Evolutionary conservation across 2,797 vertebrate genomes (phyloP), one percentile per base, ranked within the genome.

Genomic region (Sebastes steindachneri): DNA sequence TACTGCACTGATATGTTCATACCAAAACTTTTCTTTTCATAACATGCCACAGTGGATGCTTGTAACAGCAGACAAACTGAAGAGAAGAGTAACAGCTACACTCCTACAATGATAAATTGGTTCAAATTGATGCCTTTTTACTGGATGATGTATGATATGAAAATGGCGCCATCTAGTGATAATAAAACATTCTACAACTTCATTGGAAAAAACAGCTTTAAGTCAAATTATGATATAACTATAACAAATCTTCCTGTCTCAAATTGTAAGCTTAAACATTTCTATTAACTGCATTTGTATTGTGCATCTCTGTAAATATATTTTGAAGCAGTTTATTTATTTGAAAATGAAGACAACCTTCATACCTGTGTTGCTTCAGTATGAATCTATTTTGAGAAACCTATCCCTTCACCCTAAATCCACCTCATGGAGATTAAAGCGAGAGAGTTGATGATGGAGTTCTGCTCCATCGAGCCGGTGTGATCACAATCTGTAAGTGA

Each of bases 91-190:
- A 11, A 29, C 48, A 55, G 19, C 35, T 9, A 4, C 4, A 2
- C 65, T 15, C 11, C 15, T 4, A 21, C 25, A 19, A 0, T 19
- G 7, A 72, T 64, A 9, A 21, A 62, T 10, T 37, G 3, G 21
- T 68, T 79, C 7, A 69, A 17, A 65, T 7, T 14, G 4, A 35
- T 55, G 65, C 7, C 10, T 3, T 19, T 21, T 25, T 14, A 69
- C 8, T 63, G 31, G 14, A 55, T 29, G 31, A 23, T 4, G 31
- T 26, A 7, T 76, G 33, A 10, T 63, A 21, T 63, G 85, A 79
- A 12, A 63, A 77, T 79, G 81, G 65, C 53, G 6, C 93, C 93
- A 91, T 91, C 93, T 93, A 89, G 91, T 92, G 94, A 85, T 63
- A 0, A 31, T 1, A 26, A 54, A 35, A 68, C n/a, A 64, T 37